Evolutionary conservation across 1,140 invertebrate genomes (phyloP), one percentile per base, ranked within the genome.

Genomic region (Conus ventricosus): DNA sequence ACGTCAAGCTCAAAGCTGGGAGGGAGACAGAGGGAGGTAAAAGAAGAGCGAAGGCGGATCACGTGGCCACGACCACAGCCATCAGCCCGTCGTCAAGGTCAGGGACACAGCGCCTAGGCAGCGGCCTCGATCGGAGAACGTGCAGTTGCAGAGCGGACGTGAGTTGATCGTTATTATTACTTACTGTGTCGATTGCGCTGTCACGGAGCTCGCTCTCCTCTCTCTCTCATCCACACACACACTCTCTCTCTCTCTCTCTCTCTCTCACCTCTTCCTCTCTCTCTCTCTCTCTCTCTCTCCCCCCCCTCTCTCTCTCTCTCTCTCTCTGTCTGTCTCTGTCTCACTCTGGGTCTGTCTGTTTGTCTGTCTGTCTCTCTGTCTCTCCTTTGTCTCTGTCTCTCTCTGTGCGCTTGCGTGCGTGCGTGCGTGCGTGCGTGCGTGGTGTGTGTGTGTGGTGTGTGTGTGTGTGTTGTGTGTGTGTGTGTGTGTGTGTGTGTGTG

Each of bases 331-430:
- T n/a, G n/a, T n/a, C n/a, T n/a, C n/a, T n/a, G n/a, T n/a, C n/a
- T n/a, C n/a, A n/a, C n/a, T n/a, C n/a, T n/a, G n/a, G n/a, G n/a
- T 86, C 85, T 84, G 27, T 84, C 80, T 88, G 78, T 87, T 6
- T 87, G 67, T 87, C 86, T 87, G 11, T 55, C 71, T 82, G 5
- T 84, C 87, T 88, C 87, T 88, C 87, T 88, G 81, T 84, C 1
- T 88, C 87, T 84, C 23, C 60, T 63, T 11, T 63, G 60, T 63
- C 60, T 63, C 60, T 13, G 17, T 63, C 60, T 63, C 60, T 63
- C 60, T 63, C 60, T 63, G 39, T 39, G 39, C 39, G 39, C 39
- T 0, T 39, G 39, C 39, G 39, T 39, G 39, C 39, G 39, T 39
- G 39, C 39, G 39, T 39, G 39, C 39, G 39, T 39, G 39, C 39